Percentiles rank a stretch among this genome's conserved stretches.
Evolutionary conservation across 1,140 invertebrate genomes (phyloP).

Genomic region (Phocides pigmalion): DNA sequence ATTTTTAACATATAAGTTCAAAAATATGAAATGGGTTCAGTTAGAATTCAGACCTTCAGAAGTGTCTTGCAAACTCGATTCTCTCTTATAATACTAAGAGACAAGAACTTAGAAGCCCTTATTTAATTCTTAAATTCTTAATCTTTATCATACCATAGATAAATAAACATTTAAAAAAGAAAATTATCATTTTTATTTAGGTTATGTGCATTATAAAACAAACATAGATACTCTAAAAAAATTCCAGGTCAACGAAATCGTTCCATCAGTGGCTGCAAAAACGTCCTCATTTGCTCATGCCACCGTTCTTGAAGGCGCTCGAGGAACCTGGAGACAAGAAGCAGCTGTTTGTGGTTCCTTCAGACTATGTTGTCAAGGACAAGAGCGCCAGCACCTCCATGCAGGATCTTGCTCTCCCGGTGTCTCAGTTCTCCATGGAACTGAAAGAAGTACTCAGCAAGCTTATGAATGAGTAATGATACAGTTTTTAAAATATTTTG

Average conservation of each 20-base stretch:
- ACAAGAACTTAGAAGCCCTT: too few species aligned
- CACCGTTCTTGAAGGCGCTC: conserved; percentile 60
- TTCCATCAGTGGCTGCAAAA: conserved; percentile 75
- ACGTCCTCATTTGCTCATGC: conserved; percentile 69
- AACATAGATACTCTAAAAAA: conserved; percentile 3
- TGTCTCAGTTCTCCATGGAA: conserved; percentile 67
- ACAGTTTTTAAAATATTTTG: not conserved
- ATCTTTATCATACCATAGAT: too few species aligned
- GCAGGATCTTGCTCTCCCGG: conserved; percentile 64
- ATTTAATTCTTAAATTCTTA: too few species aligned
- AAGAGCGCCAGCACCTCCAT: conserved; percentile 38
- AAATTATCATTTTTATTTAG: too few species aligned
- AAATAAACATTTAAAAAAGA: too few species aligned
- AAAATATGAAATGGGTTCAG: too few species aligned
- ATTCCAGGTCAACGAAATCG: conserved; percentile 74
- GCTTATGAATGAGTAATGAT: conserved; percentile 61
- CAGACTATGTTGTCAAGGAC: conserved; percentile 61
- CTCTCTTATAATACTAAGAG: too few species aligned
- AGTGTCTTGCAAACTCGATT: too few species aligned
- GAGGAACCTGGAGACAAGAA: conserved; percentile 61
- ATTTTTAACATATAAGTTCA: too few species aligned
- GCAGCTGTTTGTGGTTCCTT: conserved; percentile 64
- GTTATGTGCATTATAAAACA: too few species aligned
- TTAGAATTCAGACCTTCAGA: too few species aligned
- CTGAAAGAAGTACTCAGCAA: conserved; percentile 69